A percentile compares a stretch with the other conserved stretches of the same genome.
Evolutionary conservation across 2,113 vertebrate species (phyloP).

Genomic region (Alces alces): DNA sequence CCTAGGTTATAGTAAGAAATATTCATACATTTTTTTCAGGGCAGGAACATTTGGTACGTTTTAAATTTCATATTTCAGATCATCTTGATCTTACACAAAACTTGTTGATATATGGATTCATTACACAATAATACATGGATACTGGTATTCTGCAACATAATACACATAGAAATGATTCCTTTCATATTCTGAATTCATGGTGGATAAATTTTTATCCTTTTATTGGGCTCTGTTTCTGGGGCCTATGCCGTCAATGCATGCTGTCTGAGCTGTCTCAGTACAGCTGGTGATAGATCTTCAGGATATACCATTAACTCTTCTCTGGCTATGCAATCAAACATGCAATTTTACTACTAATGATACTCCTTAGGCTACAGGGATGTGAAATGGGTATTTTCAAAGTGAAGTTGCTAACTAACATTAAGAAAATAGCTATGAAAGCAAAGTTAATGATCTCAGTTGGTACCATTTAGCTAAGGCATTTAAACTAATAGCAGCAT

Average conservation of each 20-base stretch:
- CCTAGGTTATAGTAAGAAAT: not conserved
- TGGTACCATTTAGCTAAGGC: conserved; percentile 51
- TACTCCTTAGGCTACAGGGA: conserved; percentile 57
- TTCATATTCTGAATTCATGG: not conserved
- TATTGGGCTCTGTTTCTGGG: not conserved
- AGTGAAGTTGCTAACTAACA: conserved; percentile 55
- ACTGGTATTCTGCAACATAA: not conserved
- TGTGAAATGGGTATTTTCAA: conserved; percentile 62
- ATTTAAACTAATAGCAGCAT: conserved; percentile 57
- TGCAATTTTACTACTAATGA: conserved; percentile 55
- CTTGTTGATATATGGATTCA: not conserved
- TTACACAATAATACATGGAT: not conserved
- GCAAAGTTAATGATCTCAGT: conserved; percentile 38
- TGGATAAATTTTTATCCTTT: not conserved
- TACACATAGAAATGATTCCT: not conserved
- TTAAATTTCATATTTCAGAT: conserved; percentile 2
- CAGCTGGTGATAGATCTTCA: not conserved
- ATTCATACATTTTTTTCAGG: not conserved
- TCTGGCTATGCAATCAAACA: conserved; percentile 37
- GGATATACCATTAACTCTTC: conserved; percentile 42
- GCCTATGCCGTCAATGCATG: not conserved
- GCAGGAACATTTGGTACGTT: not conserved
- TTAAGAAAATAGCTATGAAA: conserved; percentile 66
- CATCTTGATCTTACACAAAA: not conserved
- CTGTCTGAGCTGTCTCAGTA: not conserved